These are phyloP conservation scores for Cephonodes hylas DNA, from an alignment of 2,888 invertebrate species.

Conservation along the genomic window DNA sequence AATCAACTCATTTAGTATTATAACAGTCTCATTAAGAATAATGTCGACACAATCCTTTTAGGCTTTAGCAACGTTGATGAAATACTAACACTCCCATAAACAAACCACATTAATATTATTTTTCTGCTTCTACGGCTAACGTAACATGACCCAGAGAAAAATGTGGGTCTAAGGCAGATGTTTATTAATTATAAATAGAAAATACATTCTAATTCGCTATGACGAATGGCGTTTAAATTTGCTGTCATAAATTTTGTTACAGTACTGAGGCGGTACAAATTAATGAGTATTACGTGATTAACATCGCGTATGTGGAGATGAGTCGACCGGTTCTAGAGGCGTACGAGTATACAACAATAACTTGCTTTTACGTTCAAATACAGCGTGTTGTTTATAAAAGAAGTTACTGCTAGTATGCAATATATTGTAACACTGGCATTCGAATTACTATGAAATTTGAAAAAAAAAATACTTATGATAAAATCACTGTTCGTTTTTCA, in stretches of 20 bases:
- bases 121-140: not conserved
- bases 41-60: not conserved
- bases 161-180: not conserved
- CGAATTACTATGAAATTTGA: too few relatives aligned
- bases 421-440: too few relatives aligned
- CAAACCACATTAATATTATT: not conserved
- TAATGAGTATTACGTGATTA: constrained; percentile 13
- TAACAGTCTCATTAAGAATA: too few relatives aligned
- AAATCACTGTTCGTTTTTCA: too few relatives aligned
- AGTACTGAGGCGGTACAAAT: not conserved
- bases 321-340: not conserved
- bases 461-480: too few relatives aligned
- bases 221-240: not conserved
- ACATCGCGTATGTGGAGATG: constrained; percentile 13
- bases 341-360: not conserved
- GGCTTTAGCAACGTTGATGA: not conserved
- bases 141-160: not conserved
- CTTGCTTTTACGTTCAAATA: not conserved
- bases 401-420: too few relatives aligned
- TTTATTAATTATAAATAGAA: not conserved
- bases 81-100: not conserved
- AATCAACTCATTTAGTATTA: too few relatives aligned
- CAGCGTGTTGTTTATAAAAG: not conserved
- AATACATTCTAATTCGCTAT: not conserved
- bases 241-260: not conserved